Conservation (phyloP, 2,113 vertebrate genomes). For the Ceyx melanurus region DNA sequence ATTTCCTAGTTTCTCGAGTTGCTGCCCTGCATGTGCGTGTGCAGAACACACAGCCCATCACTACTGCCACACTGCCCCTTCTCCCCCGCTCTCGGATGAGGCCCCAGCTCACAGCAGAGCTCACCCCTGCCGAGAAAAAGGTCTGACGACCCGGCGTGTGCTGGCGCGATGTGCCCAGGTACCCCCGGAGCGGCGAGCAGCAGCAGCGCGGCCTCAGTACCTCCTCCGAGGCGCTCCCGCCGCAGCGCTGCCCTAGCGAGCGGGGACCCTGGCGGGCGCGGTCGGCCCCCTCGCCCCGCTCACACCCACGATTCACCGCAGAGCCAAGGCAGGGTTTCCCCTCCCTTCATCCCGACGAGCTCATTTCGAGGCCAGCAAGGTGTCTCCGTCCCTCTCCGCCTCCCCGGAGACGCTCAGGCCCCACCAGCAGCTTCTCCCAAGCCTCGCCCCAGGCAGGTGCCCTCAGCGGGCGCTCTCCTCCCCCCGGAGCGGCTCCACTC, state of each 20-base stretch:
- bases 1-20: not conserved
- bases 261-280: not conserved
- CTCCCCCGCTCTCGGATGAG: not conserved
- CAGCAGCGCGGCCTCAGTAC: not conserved
- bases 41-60: not conserved
- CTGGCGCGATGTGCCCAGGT: not conserved
- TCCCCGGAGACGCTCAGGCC: not conserved
- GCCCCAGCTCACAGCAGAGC: not conserved
- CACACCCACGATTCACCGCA: not conserved
- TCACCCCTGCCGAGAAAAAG: not conserved
- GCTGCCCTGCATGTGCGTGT: rapidly evolving
- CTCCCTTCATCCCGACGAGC: not conserved
- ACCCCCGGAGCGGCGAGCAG: not conserved
- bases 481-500: not conserved
- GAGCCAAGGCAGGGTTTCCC: not conserved
- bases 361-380: not conserved
- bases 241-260: not conserved
- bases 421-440: too few species aligned
- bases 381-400: not conserved
- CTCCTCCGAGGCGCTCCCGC: not conserved
- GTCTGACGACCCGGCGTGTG: rapidly evolving
- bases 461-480: not conserved
- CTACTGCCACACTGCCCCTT: not conserved
- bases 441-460: not conserved
- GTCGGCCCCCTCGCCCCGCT: not conserved